These are phyloP conservation scores for Sesamia inferens DNA, from an alignment of 2,888 invertebrate genomes.

Conservation along the genomic window DNA sequence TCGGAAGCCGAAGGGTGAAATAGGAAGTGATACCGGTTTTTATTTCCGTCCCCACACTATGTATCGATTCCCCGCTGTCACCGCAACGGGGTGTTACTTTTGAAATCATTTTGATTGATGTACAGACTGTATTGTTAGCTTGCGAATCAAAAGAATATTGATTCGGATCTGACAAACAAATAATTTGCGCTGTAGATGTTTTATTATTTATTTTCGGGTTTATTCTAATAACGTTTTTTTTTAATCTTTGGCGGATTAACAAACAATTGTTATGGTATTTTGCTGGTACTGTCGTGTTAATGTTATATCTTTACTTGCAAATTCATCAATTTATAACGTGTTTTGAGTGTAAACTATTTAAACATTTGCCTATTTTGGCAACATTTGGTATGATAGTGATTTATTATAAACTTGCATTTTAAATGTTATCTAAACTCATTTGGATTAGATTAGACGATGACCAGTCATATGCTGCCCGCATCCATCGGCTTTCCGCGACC, in stretches of 20 bases:
- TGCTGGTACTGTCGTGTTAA: conserved; percentile 13
- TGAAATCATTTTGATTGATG: conserved; percentile 83
- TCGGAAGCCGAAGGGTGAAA: conserved; percentile 78
- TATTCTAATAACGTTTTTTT: conserved; percentile 52
- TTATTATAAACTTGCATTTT: not conserved
- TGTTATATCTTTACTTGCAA: conserved; percentile 1
- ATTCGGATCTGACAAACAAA: conserved; percentile 66
- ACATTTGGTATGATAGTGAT: not conserved
- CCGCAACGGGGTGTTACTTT: conserved; percentile 80
- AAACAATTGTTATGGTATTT: conserved; percentile 35
- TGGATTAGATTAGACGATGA: no score
- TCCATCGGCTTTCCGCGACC: no score
- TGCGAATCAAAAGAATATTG: conserved; percentile 73
- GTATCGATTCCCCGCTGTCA: conserved; percentile 83
- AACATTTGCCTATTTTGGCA: not conserved
- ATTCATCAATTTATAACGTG: not conserved
- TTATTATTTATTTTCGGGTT: conserved; percentile 53
- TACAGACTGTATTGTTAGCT: conserved; percentile 71
- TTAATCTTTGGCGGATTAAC: conserved; percentile 37
- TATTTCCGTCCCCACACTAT: conserved; percentile 81
- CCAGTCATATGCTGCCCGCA: no score
- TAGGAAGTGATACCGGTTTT: conserved; percentile 86
- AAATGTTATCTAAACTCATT: not conserved
- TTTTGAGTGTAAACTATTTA: not conserved
- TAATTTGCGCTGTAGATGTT: conserved; percentile 51